Evolutionary conservation across 1,140 invertebrate genomes (phyloP).

Genomic region (Euglossa dilemma): DNA sequence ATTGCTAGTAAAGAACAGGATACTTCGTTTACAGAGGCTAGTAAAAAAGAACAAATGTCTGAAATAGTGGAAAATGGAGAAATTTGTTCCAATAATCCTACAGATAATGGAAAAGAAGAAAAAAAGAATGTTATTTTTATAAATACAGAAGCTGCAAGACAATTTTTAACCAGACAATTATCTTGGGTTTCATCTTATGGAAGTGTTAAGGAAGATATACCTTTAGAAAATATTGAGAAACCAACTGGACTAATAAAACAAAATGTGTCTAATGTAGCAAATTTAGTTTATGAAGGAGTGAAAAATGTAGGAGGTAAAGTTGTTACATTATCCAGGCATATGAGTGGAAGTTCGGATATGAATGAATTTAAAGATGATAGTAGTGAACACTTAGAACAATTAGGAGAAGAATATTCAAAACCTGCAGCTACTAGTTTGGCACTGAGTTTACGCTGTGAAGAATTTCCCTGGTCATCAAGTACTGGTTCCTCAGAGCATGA

Average conservation of each 20-base stretch:
- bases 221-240: conserved; percentile 86
- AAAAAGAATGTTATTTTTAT: conserved; percentile 87
- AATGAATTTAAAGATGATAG: conserved; percentile 82
- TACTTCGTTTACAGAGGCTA: conserved; percentile 50
- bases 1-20: conserved; percentile 79
- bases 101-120: conserved; percentile 82
- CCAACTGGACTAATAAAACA: conserved; percentile 87
- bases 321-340: conserved; percentile 87
- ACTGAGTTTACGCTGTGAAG: conserved; percentile 80
- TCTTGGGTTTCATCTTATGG: conserved; percentile 87
- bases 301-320: conserved; percentile 89
- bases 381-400: conserved; percentile 82
- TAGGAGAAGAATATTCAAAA: conserved; percentile 82
- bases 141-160: conserved; percentile 87
- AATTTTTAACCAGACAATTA: conserved; percentile 87
- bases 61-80: conserved; percentile 73
- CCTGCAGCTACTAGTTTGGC: conserved; percentile 77
- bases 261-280: conserved; percentile 89
- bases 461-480: conserved; percentile 83
- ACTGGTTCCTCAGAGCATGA: conserved; percentile 83
- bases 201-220: conserved; percentile 85
- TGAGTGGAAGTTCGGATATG: conserved; percentile 88
- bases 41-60: conserved; percentile 59
- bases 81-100: conserved; percentile 71
- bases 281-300: conserved; percentile 88